Base-by-base conservation (phyloP, 2,888 invertebrate genomes). In the Cerceris rybyensis region DNA sequence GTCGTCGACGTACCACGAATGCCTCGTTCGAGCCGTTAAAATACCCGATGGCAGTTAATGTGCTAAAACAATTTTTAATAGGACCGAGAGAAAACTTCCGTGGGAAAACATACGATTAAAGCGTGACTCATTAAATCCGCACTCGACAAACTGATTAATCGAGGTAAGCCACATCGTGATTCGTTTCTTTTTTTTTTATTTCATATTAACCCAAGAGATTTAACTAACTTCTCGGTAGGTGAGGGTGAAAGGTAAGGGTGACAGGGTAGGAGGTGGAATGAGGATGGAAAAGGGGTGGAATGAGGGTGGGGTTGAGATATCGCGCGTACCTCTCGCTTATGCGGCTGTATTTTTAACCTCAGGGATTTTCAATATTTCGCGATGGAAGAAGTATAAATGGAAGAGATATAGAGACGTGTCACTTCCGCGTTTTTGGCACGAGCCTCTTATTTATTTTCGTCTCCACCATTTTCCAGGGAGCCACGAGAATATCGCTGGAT, bases 351-450 rank as follows among this genome's bases (percentile, higher is more conserved):
- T 69, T 77, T 69, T 69, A 66, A 75, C 60, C 75, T 52, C 49
- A 58, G 60, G 58, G 65, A 65, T 65, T 77, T 28, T 65, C 74
- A 59, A 76, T 76, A 75, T 65, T 60, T 39, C 65, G 7, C 60
- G 49, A 7, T 14, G 72, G 65, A 28, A 28, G 70, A 43, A 59
- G 70, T 70, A 74, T 78, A 82, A 81, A 82, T 64, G 67, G 60
- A 64, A 68, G 72, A 75, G 16, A 67, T 46, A 68, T 63, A 57
- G 43, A 68, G 50, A 52, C 70, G 55, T 54, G 58, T 61, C 66
- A 71, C 67, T 75, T 68, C 71, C 60, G 16, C 57, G 81, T 57
- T 75, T 59, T 75, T 59, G 78, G 64, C 71, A 70, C 68, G 58
- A 54, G 58, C n/a, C 41, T 70, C 70, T 70, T 70, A 59, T 75